phyloP scores from a whole-genome alignment of 2,888 invertebrate species.

The Gnatocerus cornutus region DNA sequence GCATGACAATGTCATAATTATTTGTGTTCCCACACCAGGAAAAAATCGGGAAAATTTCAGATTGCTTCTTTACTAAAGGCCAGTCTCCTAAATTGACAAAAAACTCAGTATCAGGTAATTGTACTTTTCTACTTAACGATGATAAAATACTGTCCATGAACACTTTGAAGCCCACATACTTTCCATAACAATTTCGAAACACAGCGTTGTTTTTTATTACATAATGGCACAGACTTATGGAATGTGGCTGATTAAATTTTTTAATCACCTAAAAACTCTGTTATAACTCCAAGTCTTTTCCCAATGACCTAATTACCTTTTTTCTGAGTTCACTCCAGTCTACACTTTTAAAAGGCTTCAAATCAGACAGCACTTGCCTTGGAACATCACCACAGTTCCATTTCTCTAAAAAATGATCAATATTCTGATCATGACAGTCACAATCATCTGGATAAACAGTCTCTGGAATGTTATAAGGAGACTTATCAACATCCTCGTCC shows the following conservation, averaged over 20 bases:
- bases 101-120: slow-evolving; percentile 90
- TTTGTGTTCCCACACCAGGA: slow-evolving; percentile 97
- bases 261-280: slow-evolving; percentile 70
- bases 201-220: slow-evolving; percentile 87
- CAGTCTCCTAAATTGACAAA: slow-evolving; percentile 96
- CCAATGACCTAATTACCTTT: slow-evolving; percentile 51
- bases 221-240: slow-evolving; percentile 93
- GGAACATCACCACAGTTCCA: slow-evolving; percentile 79
- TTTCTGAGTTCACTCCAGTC: slow-evolving; percentile 80
- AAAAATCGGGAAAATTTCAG: slow-evolving; percentile 84
- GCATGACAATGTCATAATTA: slow-evolving; percentile 91
- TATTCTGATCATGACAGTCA: slow-evolving; percentile 81
- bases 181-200: slow-evolving; percentile 92
- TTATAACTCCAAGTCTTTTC: slow-evolving; percentile 15
- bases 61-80: slow-evolving; percentile 80
- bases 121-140: slow-evolving; percentile 86
- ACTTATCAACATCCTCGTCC: slow-evolving; percentile 76
- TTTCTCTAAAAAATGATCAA: slow-evolving; percentile 78
- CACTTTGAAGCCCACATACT: slow-evolving; percentile 96
- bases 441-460: slow-evolving; percentile 88
- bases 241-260: slow-evolving; percentile 84
- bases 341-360: slow-evolving; percentile 79
- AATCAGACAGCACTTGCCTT: slow-evolving; percentile 82
- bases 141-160: slow-evolving; percentile 92
- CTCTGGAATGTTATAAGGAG: slow-evolving; percentile 79